A percentile compares a stretch with the other conserved stretches of the same genome.
These are phyloP conservation scores for Neomicropteryx cornuta DNA, from an alignment of 1,140 invertebrate genomes.

Conservation along the genomic window DNA sequence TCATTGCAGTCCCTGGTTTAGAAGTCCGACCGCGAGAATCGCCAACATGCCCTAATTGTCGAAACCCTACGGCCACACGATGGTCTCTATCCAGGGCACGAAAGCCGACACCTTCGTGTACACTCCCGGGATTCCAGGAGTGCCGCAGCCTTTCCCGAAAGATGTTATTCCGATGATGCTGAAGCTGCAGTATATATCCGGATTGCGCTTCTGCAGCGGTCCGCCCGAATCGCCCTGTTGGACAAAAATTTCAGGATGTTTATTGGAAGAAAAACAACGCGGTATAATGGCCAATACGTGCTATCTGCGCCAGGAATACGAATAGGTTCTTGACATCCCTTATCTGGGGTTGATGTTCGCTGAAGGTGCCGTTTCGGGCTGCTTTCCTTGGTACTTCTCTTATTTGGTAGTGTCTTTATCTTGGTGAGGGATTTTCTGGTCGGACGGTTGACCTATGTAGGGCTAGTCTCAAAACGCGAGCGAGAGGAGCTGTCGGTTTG, in stretches of 20 bases:
- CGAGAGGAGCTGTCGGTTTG: no score
- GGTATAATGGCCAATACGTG: background rate
- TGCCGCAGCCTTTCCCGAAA: constrained; percentile 43
- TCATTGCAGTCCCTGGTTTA: no score
- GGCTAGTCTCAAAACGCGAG: no score
- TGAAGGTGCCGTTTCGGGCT: background rate
- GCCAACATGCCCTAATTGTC: no score
- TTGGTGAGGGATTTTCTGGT: no score
- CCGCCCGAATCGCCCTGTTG: constrained; percentile 49
- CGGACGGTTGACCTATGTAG: no score
- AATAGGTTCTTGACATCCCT: constrained; percentile 1
- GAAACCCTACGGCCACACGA: constrained; percentile 31
- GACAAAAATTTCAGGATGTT: constrained; percentile 10
- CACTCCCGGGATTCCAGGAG: constrained; percentile 38
- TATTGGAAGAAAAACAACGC: background rate
- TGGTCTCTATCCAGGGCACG: constrained; percentile 46
- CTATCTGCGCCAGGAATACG: background rate
- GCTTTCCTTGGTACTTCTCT: constrained; percentile 3
- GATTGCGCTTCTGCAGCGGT: constrained; percentile 29
- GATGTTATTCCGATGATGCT: constrained; percentile 36
- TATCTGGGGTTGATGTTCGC: constrained; percentile 2
- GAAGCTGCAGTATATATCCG: constrained; percentile 28
- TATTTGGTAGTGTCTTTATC: background rate
- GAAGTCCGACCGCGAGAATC: no score
- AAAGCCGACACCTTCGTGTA: constrained; percentile 47